A percentile compares a stretch with the other conserved stretches of the same genome.
phyloP scores from a whole-genome alignment of 2,113 vertebrate species.

The Cervus canadensis region DNA sequence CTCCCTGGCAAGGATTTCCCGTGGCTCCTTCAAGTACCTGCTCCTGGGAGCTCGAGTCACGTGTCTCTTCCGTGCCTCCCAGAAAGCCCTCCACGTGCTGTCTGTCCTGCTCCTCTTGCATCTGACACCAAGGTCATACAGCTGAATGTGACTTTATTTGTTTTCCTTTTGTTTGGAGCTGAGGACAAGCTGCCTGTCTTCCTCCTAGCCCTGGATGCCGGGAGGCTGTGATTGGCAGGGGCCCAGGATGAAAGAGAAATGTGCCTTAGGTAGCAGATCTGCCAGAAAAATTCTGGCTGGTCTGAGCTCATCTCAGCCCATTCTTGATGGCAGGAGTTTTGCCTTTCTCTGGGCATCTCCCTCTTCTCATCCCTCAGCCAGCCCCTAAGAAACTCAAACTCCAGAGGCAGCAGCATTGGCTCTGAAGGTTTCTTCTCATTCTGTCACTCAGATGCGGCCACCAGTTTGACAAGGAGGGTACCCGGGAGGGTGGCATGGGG shows the following conservation, averaged over 20 bases:
- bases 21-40: background rate
- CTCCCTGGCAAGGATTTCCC: background rate
- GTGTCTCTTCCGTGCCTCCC: background rate
- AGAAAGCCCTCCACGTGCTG: accelerated
- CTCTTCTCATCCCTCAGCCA: background rate
- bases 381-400: slow-evolving; percentile 41
- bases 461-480: slow-evolving; percentile 28
- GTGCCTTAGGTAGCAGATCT: slow-evolving; percentile 50
- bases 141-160: slow-evolving; percentile 62
- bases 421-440: slow-evolving; percentile 37
- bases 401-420: slow-evolving; percentile 9
- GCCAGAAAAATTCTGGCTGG: slow-evolving; percentile 49
- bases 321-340: slow-evolving; percentile 49
- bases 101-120: background rate
- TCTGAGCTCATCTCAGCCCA: slow-evolving; percentile 32
- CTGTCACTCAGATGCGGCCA: slow-evolving; percentile 1
- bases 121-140: background rate
- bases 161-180: slow-evolving; percentile 59
- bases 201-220: slow-evolving; percentile 34
- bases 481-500: background rate
- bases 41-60: background rate
- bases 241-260: slow-evolving; percentile 56
- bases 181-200: slow-evolving; percentile 63
- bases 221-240: slow-evolving; percentile 54
- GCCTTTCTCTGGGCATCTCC: slow-evolving; percentile 41